Percentiles rank a stretch among this genome's conserved stretches.
Conservation (phyloP, 2,797 vertebrate genomes). For the Clarias platycephalus region DNA sequence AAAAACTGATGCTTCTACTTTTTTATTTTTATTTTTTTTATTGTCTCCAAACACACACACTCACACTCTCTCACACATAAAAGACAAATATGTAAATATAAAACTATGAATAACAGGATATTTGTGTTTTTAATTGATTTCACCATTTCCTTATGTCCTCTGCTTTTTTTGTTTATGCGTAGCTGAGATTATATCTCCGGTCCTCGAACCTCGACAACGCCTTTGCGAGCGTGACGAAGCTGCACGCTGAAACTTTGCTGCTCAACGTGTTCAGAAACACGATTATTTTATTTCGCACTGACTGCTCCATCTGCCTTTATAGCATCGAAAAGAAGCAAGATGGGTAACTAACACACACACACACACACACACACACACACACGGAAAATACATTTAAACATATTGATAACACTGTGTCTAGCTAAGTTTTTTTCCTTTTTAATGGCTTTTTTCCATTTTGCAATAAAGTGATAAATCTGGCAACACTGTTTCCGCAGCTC, state of each 20-base stretch:
- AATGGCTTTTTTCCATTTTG: neutral
- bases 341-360: conserved; percentile 72
- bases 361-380: neutral
- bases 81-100: too few relatives aligned
- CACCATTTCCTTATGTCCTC: neutral
- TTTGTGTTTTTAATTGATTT: neutral
- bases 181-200: conserved; percentile 90
- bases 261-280: conserved; percentile 96
- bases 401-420: neutral
- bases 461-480: neutral
- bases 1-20: too few relatives aligned
- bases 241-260: conserved; percentile 87
- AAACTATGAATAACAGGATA: too few relatives aligned
- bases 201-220: conserved; percentile 95
- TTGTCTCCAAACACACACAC: too few relatives aligned
- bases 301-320: conserved; percentile 98
- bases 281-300: conserved; percentile 89
- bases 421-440: too few relatives aligned
- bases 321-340: conserved; percentile 88
- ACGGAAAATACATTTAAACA: neutral
- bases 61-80: too few relatives aligned
- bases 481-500: too few relatives aligned
- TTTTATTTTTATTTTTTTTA: too few relatives aligned
- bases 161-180: conserved; percentile 34
- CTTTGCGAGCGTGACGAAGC: conserved; percentile 90